Evolutionary conservation across 1,140 invertebrate genomes (phyloP), one percentile per base, ranked within the genome.

Genomic region (Micrasema longulum): DNA sequence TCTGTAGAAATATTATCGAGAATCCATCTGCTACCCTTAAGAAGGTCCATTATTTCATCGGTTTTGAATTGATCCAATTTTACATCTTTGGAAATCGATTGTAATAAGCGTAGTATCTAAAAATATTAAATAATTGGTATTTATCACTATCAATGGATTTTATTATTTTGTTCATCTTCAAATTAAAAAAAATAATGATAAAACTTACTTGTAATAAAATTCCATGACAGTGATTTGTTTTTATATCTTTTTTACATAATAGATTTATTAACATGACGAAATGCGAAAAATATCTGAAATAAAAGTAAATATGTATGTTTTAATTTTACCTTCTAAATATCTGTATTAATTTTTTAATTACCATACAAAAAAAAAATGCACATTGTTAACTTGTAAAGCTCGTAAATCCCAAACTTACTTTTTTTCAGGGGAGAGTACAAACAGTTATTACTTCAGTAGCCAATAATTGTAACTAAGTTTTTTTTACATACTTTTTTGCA

Each of bases 151-250:
- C n/a, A n/a, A n/a, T n/a, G n/a, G n/a, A 52, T 3, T 23, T 23
- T 52, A 1, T 52, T 9, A 10, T 23, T 14, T 52, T 23, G 48
- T 52, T 22, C 1, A 52, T 52, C n/a, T 1, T 1, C n/a, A 47
- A n/a, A 5, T n/a, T 47, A 14, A 47, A 5, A 5, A 14, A n/a
- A 1, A 47, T 14, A 47, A 14, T 16, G 14, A 47, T 65, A 16
- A n/a, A 2, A 69, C 20, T 48, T 36, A 86, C 81, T 78, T 86
- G 85, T 12, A 86, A 76, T 9, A 85, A 71, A 31, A 83, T 71
- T 14, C 85, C 85, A 74, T 87, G 85, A 20, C 78, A 80, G 50
- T 79, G 78, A 76, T 87, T 87, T 26, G 77, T 80, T 45, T 78
- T 77, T 20, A 79, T 77, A 16, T 62, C 67, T 0, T 18, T 26